These are phyloP conservation scores for Eumerus sabulonum DNA, from an alignment of 2,888 invertebrate genomes.

Conservation along the genomic window DNA sequence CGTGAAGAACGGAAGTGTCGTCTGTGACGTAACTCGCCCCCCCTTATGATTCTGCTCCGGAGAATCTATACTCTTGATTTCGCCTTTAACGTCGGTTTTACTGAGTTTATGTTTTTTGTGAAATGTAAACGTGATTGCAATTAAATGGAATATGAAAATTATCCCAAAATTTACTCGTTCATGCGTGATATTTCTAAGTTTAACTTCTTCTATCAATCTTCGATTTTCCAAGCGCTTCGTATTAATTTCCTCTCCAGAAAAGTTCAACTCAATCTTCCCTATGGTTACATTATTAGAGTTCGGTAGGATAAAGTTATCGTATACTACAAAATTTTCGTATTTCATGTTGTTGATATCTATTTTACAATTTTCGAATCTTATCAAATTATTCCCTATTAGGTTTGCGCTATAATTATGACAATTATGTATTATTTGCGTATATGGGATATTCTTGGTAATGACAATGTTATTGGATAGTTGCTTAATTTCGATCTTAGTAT, in stretches of 20 bases:
- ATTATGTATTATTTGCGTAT: constrained; percentile 20
- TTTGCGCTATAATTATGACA: constrained; percentile 28
- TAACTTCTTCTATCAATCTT: constrained; percentile 13
- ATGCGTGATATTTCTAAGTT: neutral
- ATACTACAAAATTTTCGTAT: constrained; percentile 34
- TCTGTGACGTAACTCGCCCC: no score
- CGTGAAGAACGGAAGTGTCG: no score
- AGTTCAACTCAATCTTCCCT: constrained; percentile 17
- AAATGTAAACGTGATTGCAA: neutral
- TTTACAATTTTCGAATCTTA: constrained; percentile 15
- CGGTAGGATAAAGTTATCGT: constrained; percentile 28
- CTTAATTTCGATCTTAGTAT: no score
- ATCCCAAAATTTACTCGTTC: constrained; percentile 15
- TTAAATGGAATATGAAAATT: neutral
- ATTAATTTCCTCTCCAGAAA: constrained; percentile 7
- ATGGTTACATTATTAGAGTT: constrained; percentile 16
- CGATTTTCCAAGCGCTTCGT: constrained; percentile 20
- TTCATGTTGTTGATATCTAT: constrained; percentile 19
- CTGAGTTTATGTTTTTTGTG: neutral
- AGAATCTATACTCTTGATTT: constrained; percentile 14
- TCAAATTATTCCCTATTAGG: neutral
- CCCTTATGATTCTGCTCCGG: constrained; percentile 30
- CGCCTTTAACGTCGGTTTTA: neutral
- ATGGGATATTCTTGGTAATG: constrained; percentile 13
- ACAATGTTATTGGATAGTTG: no score